Base-by-base conservation (phyloP, 1,140 invertebrate genomes). In the Drosophila sechellia region DNA sequence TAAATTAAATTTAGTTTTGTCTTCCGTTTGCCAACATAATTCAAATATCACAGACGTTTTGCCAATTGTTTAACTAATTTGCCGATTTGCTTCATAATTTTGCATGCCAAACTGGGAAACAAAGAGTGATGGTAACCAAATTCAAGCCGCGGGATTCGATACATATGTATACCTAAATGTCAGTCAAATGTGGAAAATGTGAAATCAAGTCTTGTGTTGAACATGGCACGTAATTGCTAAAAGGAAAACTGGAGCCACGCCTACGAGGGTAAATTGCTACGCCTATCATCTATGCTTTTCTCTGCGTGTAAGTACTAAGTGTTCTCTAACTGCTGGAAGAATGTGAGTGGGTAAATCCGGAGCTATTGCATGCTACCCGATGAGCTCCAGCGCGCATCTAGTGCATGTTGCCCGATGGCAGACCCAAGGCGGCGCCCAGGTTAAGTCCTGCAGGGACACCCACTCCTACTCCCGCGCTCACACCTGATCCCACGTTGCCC, bases 21-120 rank as follows among this genome's bases (percentile, higher is more conserved):
- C 71, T 68, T 56, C 52, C 34, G 77, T 50, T 75, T 66, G 65
- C 64, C 68, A 87, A 86, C 75, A 83, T 79, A 89, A 86, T 86
- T 87, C 77, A 86, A 86, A 86, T 86, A 86, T 86, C 83, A 86
- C 83, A 86, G 83, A 86, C 83, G 80, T 83, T 86, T 86, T 86
- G 83, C 83, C 83, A 86, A 86, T 86, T 86, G 68, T 77, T 69
- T 77, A 86, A 86, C 81, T 79, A 79, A 86, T 83, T 83, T 76
- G 43, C 43, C 54, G 17, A 40, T 77, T 77, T 77, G 56, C 48
- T 79, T 72, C 46, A 79, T 50, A 83, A 89, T 89, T 86, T 86
- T 72, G 79, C 56, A 48, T 89, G 66, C 84, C 75, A 48, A 83
- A 70, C 50, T 13, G 45, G 61, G 22, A 66, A 72, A 71, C 54